Base-by-base conservation (phyloP, 2,888 invertebrate species). In the Hypolimnas misippus region DNA sequence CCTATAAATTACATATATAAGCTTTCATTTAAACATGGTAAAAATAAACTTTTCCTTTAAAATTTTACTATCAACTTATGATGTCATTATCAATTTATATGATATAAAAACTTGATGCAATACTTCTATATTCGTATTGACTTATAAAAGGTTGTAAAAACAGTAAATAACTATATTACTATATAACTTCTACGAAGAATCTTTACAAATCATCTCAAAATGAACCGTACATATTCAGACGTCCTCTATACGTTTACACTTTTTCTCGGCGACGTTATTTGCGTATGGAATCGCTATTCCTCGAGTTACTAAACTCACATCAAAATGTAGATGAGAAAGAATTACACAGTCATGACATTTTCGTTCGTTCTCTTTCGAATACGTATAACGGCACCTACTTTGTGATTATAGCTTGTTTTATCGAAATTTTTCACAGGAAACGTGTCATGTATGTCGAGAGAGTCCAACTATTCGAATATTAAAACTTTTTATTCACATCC, bases 241-340 rank as follows among this genome's bases (percentile, higher is more conserved):
- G 25, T 19, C 38, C 46, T 40, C 33, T 25, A 58, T 42, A 63
- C 35, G 25, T 21, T 19, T 16, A 59, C 55, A 65, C 57, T 46
- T 65, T 60, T 63, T 33, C 63, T 50, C 52, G 17, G 12, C 42
- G 52, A 50, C 55, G 57, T 65, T 73, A 69, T 70, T 72, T 72
- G 68, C 73, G 77, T 72, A 75, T 73, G 71, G 73, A 75, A 76
- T 73, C 73, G 74, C 73, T 73, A 76, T 76, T 77, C 76, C 57
- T 69, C 62, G 64, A 73, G 71, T 73, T 72, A 63, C 70, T 69
- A 66, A 73, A 73, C 73, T 73, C 76, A 61, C 71, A 74, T 75
- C 76, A 73, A 75, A 75, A 75, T 74, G 74, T 67, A 76, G 71
- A 75, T 75, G 73, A 72, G 70, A 62, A 65, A 70, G 68, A 71